Conservation (phyloP, 2,888 invertebrate genomes). For the Andrena dorsata region DNA sequence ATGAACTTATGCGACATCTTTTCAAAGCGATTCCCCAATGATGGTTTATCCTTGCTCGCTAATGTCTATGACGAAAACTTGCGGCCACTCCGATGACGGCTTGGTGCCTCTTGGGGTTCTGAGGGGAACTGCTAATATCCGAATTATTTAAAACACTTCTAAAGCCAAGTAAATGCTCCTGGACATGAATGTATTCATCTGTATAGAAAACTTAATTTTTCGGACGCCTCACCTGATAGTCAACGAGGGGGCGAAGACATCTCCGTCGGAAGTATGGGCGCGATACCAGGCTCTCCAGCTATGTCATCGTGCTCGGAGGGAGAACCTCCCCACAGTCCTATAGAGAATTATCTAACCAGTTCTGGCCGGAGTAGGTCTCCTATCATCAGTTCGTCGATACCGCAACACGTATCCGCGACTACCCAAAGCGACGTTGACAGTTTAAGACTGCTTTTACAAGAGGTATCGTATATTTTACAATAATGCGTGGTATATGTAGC, state of each 20-base stretch:
- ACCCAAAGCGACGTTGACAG: slow-evolving; percentile 89
- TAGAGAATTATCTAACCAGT: slow-evolving; percentile 80
- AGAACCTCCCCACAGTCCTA: slow-evolving; percentile 82
- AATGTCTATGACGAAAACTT: slow-evolving; percentile 79
- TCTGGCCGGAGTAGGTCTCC: slow-evolving; percentile 82
- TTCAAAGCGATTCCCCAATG: slow-evolving; percentile 71
- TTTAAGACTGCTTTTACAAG: slow-evolving; percentile 90
- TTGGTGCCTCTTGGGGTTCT: slow-evolving; percentile 78
- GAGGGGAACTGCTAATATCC: slow-evolving; percentile 71
- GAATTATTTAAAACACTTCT: neutral
- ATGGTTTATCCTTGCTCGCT: slow-evolving; percentile 83
- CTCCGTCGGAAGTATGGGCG: slow-evolving; percentile 74
- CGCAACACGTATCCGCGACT: slow-evolving; percentile 84
- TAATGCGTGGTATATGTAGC: slow-evolving; percentile 24
- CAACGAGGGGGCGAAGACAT: slow-evolving; percentile 77
- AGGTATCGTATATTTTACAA: slow-evolving; percentile 86
- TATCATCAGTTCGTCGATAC: slow-evolving; percentile 83
- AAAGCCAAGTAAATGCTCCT: neutral
- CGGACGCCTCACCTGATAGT: slow-evolving; percentile 80
- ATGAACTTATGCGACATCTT: neutral
- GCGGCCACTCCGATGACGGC: slow-evolving; percentile 78
- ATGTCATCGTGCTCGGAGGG: slow-evolving; percentile 83
- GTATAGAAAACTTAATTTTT: slow-evolving; percentile 80
- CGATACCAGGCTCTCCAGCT: slow-evolving; percentile 81
- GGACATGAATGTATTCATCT: slow-evolving; percentile 11